Evolutionary conservation across 2,113 vertebrate species (phyloP).

Genomic region (Varanus komodoensis): DNA sequence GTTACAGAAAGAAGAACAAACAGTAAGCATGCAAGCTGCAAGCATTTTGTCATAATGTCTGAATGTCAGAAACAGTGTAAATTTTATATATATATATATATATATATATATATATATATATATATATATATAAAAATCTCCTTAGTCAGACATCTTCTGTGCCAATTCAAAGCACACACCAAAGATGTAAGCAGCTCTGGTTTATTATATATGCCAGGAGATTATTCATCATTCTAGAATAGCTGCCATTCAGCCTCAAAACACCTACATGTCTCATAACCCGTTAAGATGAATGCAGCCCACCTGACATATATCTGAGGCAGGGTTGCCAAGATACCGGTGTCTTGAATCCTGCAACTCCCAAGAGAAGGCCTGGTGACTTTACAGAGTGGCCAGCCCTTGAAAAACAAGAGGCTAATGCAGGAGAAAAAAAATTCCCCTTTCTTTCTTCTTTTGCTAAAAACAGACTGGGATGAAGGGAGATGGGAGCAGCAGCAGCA

Average conservation of each 20-base stretch:
- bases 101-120: no score
- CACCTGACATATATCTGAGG: neutral
- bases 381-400: neutral
- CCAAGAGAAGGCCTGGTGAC: neutral
- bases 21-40: neutral
- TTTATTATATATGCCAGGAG: neutral
- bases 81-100: neutral
- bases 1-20: neutral
- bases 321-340: neutral
- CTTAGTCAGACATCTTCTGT: neutral
- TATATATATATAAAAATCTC: no score
- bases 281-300: neutral
- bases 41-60: neutral
- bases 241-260: neutral
- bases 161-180: neutral
- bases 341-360: neutral
- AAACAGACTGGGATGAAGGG: no score
- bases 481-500: no score
- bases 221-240: slow-evolving; percentile 1
- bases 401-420: neutral
- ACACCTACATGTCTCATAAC: neutral
- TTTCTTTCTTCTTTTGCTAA: neutral
- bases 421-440: neutral
- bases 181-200: neutral
- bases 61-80: neutral